phyloP scores from a whole-genome alignment of 2,113 vertebrate genomes.

The Zosterops lateralis region DNA sequence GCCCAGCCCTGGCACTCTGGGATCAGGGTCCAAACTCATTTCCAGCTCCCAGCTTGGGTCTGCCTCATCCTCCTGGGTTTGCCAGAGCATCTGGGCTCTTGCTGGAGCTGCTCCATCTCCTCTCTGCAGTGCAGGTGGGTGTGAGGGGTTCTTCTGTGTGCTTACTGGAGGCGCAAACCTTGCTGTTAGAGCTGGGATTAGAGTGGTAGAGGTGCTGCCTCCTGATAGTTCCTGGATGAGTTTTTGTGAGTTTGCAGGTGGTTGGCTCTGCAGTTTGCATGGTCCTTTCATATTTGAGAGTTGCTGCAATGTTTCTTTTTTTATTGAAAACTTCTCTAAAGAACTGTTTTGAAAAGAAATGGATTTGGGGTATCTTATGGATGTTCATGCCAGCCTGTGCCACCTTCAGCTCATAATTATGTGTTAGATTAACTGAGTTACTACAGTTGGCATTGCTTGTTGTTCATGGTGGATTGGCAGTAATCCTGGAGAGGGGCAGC shows the following conservation, averaged over 20 bases:
- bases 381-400: neutral
- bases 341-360: neutral
- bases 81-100: accelerated
- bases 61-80: accelerated
- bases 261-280: neutral
- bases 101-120: neutral
- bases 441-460: neutral
- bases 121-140: accelerated
- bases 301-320: neutral
- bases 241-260: accelerated
- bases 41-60: accelerated
- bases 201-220: accelerated
- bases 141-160: accelerated
- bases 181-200: neutral
- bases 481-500: neutral
- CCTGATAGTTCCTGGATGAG: accelerated
- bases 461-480: neutral
- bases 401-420: neutral
- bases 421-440: neutral
- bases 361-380: neutral
- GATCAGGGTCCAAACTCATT: accelerated
- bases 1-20: too few relatives aligned
- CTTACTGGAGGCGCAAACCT: accelerated
- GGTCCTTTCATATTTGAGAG: neutral
- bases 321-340: neutral